Evolutionary conservation across 2,888 invertebrate genomes (phyloP).

Genomic region (Omphaloscelis lunosa): DNA sequence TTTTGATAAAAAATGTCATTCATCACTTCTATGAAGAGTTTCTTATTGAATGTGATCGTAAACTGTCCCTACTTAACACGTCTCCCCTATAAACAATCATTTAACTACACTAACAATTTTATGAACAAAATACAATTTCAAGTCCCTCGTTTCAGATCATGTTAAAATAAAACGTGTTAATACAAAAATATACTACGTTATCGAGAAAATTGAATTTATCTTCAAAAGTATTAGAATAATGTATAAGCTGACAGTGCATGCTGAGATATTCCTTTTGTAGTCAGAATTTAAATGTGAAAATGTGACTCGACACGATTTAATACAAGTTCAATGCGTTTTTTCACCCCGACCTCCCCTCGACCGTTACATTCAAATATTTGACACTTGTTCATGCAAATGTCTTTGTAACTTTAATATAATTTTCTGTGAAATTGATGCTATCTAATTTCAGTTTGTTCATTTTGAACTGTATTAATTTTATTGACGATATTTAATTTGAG

Average conservation of each 20-base stretch:
- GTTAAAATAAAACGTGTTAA: slow-evolving; percentile 29
- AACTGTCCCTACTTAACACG: slow-evolving; percentile 36
- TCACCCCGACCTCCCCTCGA: slow-evolving; percentile 52
- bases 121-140: slow-evolving; percentile 21
- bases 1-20: slow-evolving; percentile 14
- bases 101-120: slow-evolving; percentile 33
- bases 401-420: slow-evolving; percentile 37
- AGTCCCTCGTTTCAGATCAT: not conserved
- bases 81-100: slow-evolving; percentile 37
- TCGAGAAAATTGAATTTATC: slow-evolving; percentile 48
- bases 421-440: slow-evolving; percentile 31
- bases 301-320: slow-evolving; percentile 45
- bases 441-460: slow-evolving; percentile 21
- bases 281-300: slow-evolving; percentile 56
- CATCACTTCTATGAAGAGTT: slow-evolving; percentile 19
- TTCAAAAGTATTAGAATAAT: slow-evolving; percentile 27
- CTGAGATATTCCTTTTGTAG: slow-evolving; percentile 51
- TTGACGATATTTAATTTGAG: not conserved
- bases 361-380: slow-evolving; percentile 39
- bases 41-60: slow-evolving; percentile 28
- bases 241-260: slow-evolving; percentile 21
- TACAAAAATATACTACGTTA: slow-evolving; percentile 12
- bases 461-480: not conserved
- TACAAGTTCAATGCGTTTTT: slow-evolving; percentile 58
- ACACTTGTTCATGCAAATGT: slow-evolving; percentile 41